Conservation (phyloP, 1,140 invertebrate genomes). For the Procambarus virginalis region DNA sequence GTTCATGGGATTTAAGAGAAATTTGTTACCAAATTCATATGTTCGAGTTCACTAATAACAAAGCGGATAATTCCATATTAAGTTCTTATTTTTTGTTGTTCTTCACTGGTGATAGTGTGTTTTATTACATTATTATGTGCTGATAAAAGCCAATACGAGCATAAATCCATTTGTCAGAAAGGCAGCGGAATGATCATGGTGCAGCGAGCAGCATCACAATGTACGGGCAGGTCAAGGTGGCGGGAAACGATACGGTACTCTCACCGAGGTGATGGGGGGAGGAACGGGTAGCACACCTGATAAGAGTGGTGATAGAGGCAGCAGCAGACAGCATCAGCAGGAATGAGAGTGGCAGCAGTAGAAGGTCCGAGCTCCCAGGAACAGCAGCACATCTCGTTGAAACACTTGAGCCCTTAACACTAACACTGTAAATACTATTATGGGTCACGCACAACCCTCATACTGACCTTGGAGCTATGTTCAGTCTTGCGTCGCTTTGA, state of each 20-base stretch:
- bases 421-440: slow-evolving; percentile 45
- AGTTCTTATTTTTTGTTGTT: neutral
- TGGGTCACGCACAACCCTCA: slow-evolving; percentile 20
- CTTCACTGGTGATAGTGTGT: neutral
- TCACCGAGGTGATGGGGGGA: neutral
- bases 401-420: slow-evolving; percentile 29
- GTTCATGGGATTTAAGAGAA: neutral
- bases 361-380: neutral
- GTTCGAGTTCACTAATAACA: neutral
- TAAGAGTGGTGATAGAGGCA: neutral
- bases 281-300: neutral
- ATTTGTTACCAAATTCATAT: neutral
- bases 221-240: neutral
- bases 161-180: neutral
- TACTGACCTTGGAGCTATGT: slow-evolving; percentile 47
- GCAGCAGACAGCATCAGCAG: neutral
- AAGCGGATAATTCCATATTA: neutral
- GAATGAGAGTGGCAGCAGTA: neutral
- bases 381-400: slow-evolving; percentile 8
- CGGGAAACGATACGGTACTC: neutral
- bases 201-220: neutral
- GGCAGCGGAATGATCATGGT: neutral
- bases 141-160: neutral
- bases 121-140: neutral
- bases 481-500: slow-evolving; percentile 48